Base-by-base conservation (phyloP, 2,797 vertebrate species). In the Cossypha polioptera region DNA sequence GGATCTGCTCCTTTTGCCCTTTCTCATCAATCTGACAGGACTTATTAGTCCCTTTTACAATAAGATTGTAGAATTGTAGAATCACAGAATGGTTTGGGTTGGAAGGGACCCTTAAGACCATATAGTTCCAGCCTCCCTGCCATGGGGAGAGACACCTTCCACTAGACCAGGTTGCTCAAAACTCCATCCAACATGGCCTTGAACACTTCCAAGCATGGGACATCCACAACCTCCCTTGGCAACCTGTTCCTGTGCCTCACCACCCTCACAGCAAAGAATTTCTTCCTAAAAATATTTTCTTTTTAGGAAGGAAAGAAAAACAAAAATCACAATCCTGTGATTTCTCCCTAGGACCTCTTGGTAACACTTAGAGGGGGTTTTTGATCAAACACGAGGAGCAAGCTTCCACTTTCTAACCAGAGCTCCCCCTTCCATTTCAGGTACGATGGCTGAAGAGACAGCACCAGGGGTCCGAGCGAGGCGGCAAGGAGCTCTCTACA, bases 371-470 rank as follows among this genome's bases (percentile, higher is more conserved):
- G 7, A 74, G 28, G 10, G 66, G 11, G 10, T 8, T 84, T 94
- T 77, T 72, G 45, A 51, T 38, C 7, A 33, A 63, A 54, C 28
- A 20, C 0, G 1, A 50, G 42, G 53, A 72, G 18, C 8, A 77
- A 80, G 20, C 9, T 62, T 53, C 53, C 48, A 4, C 48, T 73
- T 72, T 48, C 48, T 95, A 72, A 92, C 43, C 2, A 1, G 5
- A 1, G 3, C 35, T 90, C 16, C 15, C 53, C 5, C 58, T 94
- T 59, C 54, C 51, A 3, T 82, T 86, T 26, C 95, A 99, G 99
- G 99, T 78, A 99, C 98, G 2, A 99, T 99, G 98, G 97, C 95
- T 19, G 94, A 97, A 51, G 98, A 98, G 78, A 93, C 86, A 1
- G 90, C 88, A 5, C 98, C 98, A 0, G 97, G 97, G 0, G 97